Base-by-base conservation (phyloP, 2,888 invertebrate genomes). In the Diachrysia chrysitis region DNA sequence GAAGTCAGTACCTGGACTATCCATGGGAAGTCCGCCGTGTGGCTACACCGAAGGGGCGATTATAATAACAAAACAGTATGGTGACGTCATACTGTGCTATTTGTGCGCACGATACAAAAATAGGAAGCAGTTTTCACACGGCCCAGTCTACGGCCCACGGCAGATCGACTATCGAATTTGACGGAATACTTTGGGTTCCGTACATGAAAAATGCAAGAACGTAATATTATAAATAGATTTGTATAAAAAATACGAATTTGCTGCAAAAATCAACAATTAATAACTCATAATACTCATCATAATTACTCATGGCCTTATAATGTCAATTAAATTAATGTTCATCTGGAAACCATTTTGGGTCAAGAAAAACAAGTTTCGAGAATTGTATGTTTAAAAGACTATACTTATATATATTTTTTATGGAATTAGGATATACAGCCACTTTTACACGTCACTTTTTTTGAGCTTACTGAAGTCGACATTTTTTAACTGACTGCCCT, bases 91-190 rank as follows among this genome's bases (percentile, higher is more conserved):
- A 2, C 67, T n/a, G 62, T 21, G 79, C 88, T 90, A 92, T 91
- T 90, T 88, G 83, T 79, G 87, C 73, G 69, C 77, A 80, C 71
- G 71, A 61, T 84, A 87, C 86, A 84, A 85, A 91, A 90, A 91
- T 91, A 90, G 87, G 84, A 75, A 80, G 61, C 59, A 72, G 81
- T 87, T 91, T 82, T 81, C 82, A 82, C 82, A 83, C 82, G 83
- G 81, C 81, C 74, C 81, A 70, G 89, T 71, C 66, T 73, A 77
- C 79, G 69, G 79, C 72, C 73, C 80, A 77, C 83, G 63, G 67
- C 32, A 23, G 58, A 66, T 59, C 60, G 21, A 68, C 69, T 73
- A 74, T 80, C 72, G 72, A 58, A 60, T 69, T 60, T 29, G 21
- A 56, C 63, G 37, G 7, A 14, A 63, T 64, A 55, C 48, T 60